Percentiles rank a stretch among this genome's conserved stretches.
These are phyloP conservation scores for Bolinopsis microptera DNA, from an alignment of 37 sponge, comb jelly and placozoan genomes.

Conservation along the genomic window DNA sequence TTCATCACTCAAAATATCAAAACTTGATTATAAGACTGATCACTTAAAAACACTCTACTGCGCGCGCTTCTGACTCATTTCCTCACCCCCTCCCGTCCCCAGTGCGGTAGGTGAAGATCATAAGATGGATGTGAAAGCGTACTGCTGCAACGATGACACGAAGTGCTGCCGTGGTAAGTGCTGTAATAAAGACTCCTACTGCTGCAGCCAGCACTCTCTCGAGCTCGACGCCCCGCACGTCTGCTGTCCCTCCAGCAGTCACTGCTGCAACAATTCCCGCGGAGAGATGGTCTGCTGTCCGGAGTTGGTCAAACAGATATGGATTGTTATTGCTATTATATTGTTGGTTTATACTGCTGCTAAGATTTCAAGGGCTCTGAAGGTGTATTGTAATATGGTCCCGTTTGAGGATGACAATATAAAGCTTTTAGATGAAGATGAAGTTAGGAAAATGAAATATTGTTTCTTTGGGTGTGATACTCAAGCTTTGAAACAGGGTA, in stretches of 20 bases:
- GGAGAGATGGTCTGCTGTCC: slow-evolving; percentile 37
- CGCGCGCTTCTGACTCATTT: too few species aligned
- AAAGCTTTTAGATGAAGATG: not conserved
- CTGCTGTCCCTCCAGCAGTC: not conserved
- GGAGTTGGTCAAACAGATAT: not conserved
- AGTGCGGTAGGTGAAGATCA: not conserved
- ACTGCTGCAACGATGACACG: not conserved
- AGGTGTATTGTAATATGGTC: not conserved
- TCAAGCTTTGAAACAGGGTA: not conserved
- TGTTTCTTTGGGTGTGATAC: not conserved
- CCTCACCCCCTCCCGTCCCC: not conserved
- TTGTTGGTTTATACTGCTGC: not conserved
- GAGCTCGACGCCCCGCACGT: not conserved
- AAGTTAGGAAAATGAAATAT: not conserved
- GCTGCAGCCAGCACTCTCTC: not conserved
- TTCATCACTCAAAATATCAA: too few species aligned
- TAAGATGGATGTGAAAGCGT: not conserved
- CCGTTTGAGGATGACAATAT: slow-evolving; percentile 20
- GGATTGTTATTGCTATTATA: not conserved
- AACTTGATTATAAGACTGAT: too few species aligned
- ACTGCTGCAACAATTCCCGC: not conserved
- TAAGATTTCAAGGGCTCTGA: not conserved
- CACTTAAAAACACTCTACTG: too few species aligned
- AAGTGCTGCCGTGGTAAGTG: not conserved
- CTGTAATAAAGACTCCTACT: not conserved